Base-by-base conservation (phyloP, 2,888 invertebrate genomes). In the Ectemnius continuus region DNA sequence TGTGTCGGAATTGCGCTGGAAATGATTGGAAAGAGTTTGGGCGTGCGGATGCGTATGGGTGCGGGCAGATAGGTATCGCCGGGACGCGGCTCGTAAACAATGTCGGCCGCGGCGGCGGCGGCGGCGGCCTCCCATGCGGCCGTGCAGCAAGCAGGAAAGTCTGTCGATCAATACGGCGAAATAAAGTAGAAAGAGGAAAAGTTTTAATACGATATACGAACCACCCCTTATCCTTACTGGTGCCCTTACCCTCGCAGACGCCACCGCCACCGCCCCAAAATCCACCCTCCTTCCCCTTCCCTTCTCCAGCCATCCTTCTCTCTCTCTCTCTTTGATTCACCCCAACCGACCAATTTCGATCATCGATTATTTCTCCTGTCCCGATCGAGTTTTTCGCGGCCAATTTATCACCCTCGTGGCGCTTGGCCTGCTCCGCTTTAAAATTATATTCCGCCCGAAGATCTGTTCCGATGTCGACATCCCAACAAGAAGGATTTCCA, bases 101-200 rank as follows among this genome's bases (percentile, higher is more conserved):
- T 66, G 70, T 77, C 61, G 28, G 28, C 36, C 6, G n/a, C n/a
- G n/a, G n/a, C n/a, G n/a, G n/a, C n/a, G n/a, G n/a, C n/a, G n/a
- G n/a, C n/a, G n/a, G n/a, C n/a, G 23, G 66, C 36, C 36, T 78
- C 67, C 64, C 65, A 61, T 59, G 75, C 62, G 75, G 36, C 64
- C 63, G 67, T 59, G 76, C 23, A 45, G 62, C 47, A 64, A 45
- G 62, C 47, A 64, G 60, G 45, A 61, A 61, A 71, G 56, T 48
- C 64, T 23, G 61, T 73, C 74, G 78, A 81, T 76, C 76, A 68
- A 78, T 81, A 81, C 63, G 45, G 26, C 68, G 68, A 74, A 78
- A 71, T 66, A 69, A 76, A 70, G 59, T 72, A 61, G 73, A 73
- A 61, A 60, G 72, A 74, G 71, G 61, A 62, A 81, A 81, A 81